phyloP scores from a whole-genome alignment of 2,888 invertebrate genomes.

The Caenorhabditis japonica region DNA sequence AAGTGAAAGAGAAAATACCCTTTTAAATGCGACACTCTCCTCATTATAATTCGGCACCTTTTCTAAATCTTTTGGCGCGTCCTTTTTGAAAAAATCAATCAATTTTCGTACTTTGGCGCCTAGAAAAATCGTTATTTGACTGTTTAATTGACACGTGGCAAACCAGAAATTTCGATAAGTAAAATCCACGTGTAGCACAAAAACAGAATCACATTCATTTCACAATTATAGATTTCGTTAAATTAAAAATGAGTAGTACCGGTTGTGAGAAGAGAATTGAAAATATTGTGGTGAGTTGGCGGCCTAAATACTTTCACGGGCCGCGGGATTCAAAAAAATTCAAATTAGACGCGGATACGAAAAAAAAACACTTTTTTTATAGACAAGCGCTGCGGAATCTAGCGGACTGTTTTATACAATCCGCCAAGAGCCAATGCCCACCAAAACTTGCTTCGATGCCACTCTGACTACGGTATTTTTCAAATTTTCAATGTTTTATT shows the following conservation, averaged over 20 bases:
- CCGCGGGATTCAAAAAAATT: background rate
- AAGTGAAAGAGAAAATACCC: slow-evolving; percentile 13
- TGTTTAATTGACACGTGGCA: slow-evolving; percentile 1
- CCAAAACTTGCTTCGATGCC: slow-evolving; percentile 53
- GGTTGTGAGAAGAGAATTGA: slow-evolving; percentile 14
- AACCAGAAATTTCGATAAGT: background rate
- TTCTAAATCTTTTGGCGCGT: slow-evolving; percentile 30
- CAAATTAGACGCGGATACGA: background rate
- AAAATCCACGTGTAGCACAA: background rate
- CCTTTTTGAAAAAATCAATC: slow-evolving; percentile 45
- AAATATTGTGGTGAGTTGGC: slow-evolving; percentile 30
- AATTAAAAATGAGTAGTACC: background rate
- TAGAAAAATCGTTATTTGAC: slow-evolving; percentile 11
- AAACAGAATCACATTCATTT: slow-evolving; percentile 28
- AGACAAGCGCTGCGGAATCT: slow-evolving; percentile 29
- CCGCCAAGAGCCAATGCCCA: slow-evolving; percentile 36
- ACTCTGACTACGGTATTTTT: slow-evolving; percentile 31
- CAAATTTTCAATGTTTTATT: background rate
- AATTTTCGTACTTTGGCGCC: slow-evolving; percentile 39
- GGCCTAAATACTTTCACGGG: background rate
- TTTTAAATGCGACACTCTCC: slow-evolving; percentile 27
- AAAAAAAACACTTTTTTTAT: background rate
- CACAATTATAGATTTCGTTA: background rate
- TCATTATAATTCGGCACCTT: slow-evolving; percentile 45
- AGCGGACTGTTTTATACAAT: slow-evolving; percentile 36